These are phyloP conservation scores for Anthoscopus minutus DNA, from an alignment of 2,113 vertebrate genomes.

Conservation along the genomic window DNA sequence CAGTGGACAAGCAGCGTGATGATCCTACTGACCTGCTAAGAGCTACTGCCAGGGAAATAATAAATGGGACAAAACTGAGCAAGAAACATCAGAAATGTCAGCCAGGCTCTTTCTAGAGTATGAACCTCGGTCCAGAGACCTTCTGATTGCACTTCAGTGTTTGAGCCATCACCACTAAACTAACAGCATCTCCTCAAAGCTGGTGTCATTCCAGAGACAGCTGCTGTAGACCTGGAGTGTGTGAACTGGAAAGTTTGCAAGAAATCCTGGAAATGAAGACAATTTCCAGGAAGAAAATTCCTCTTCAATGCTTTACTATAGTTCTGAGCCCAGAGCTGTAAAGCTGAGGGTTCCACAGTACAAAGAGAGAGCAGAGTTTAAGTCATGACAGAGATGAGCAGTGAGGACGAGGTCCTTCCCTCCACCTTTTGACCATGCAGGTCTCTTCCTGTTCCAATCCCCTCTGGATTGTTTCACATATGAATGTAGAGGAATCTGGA, in stretches of 20 bases:
- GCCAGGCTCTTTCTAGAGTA: not conserved
- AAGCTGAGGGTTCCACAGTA: not conserved
- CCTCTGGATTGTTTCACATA: not conserved
- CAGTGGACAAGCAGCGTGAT: rapidly evolving
- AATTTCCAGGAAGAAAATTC: conserved; percentile 16
- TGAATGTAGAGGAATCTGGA: not conserved
- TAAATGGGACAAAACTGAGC: not conserved
- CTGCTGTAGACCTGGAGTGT: not conserved
- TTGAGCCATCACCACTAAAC: not conserved
- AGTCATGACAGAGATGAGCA: not conserved
- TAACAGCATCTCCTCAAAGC: not conserved
- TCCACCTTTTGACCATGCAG: not conserved
- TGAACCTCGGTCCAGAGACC: not conserved
- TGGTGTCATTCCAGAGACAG: not conserved
- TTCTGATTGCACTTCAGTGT: not conserved
- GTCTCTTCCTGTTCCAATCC: not conserved
- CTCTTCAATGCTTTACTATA: not conserved
- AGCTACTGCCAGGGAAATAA: not conserved
- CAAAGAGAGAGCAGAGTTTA: not conserved
- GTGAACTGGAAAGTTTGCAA: not conserved
- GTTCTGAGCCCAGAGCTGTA: not conserved
- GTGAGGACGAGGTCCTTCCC: not conserved
- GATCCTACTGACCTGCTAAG: not conserved
- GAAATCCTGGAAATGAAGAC: not conserved
- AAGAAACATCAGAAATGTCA: not conserved